Evolutionary conservation across 2,888 invertebrate species (phyloP).

Genomic region (Pterobdella sp.): DNA sequence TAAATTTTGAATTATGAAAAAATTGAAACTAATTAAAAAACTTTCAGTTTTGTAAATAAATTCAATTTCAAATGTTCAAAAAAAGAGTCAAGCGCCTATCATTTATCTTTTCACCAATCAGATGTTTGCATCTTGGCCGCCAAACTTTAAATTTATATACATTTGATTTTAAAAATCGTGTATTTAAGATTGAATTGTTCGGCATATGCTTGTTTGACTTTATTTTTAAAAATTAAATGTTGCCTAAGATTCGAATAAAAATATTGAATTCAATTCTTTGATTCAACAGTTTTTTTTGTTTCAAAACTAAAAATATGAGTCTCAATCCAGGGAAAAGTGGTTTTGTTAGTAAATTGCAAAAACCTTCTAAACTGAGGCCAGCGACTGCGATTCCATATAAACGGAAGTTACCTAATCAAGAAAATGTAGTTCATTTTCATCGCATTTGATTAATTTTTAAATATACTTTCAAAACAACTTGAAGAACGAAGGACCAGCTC

Average conservation of each 20-base stretch:
- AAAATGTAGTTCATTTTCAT: too few species aligned
- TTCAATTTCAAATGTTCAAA: not conserved
- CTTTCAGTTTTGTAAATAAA: not conserved
- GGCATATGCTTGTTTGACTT: not conserved
- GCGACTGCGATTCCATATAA: not conserved
- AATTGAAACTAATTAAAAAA: slow-evolving; percentile 15
- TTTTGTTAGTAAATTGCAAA: not conserved
- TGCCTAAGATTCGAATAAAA: not conserved
- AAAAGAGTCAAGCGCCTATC: not conserved
- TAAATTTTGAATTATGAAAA: slow-evolving; percentile 11
- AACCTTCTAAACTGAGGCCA: not conserved
- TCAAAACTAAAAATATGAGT: not conserved
- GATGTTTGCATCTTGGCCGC: not conserved
- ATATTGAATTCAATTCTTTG: not conserved
- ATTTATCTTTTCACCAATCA: not conserved
- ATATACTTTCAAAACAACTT: too few species aligned
- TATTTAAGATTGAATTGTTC: not conserved
- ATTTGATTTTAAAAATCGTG: too few species aligned
- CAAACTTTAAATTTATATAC: not conserved
- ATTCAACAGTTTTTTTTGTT: not conserved
- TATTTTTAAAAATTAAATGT: not conserved
- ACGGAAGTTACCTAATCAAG: not conserved
- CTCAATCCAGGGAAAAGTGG: not conserved
- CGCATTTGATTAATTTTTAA: too few species aligned
- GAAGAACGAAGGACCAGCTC: too few species aligned